Conservation (phyloP, 2,888 invertebrate species). For the Amphipyra tragopoginis region DNA sequence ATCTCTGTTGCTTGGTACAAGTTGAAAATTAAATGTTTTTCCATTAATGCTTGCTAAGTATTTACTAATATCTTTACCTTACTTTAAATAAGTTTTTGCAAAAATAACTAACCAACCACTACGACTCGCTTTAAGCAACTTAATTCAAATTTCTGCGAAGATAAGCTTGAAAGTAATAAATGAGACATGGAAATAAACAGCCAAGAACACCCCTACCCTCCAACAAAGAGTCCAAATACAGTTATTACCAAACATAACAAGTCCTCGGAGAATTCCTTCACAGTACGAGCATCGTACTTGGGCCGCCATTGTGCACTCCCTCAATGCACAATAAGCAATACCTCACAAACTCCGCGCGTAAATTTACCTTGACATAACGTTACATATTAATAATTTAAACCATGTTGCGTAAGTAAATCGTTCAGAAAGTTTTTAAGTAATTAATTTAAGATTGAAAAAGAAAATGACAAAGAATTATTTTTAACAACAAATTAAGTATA, state of each 20-base stretch:
- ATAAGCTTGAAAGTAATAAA: not conserved
- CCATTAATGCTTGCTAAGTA: too few species aligned
- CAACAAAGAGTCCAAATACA: conserved; percentile 2
- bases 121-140: too few species aligned
- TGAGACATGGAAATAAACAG: not conserved
- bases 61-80: too few species aligned
- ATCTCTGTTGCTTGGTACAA: too few species aligned
- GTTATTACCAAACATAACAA: conserved; percentile 11
- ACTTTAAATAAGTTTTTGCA: too few species aligned
- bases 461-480: too few species aligned
- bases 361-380: conserved; percentile 61
- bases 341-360: conserved; percentile 65
- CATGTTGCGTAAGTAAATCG: conserved; percentile 25
- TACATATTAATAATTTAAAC: conserved; percentile 54
- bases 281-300: conserved; percentile 12
- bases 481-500: too few species aligned
- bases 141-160: too few species aligned
- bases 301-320: conserved; percentile 40
- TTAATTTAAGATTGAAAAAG: not conserved
- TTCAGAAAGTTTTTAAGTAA: conserved; percentile 22
- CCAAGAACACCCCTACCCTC: not conserved
- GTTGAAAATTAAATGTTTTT: too few species aligned
- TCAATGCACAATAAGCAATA: conserved; percentile 74
- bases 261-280: conserved; percentile 12
- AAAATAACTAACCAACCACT: too few species aligned